Evolutionary conservation across 2,113 vertebrate genomes (phyloP), one percentile per base, ranked within the genome.

Genomic region (Etheostoma cragini): DNA sequence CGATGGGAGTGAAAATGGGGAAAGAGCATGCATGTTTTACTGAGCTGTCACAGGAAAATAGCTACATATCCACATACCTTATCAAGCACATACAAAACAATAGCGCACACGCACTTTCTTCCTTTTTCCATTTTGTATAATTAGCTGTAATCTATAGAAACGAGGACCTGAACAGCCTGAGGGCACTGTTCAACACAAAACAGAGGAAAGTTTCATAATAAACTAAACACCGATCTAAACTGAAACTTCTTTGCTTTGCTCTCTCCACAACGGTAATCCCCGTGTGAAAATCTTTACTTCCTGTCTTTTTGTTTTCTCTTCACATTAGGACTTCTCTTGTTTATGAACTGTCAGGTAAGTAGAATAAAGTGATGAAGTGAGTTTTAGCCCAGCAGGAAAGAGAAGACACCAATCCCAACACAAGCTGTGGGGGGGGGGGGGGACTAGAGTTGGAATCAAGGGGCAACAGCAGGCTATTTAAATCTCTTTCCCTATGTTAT

Each of bases 141-240:
- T 69, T 76, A 69, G 58, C 80, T 78, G 77, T 83, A 84, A 87
- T 87, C 71, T 78, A 75, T 61, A 84, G 71, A 74, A 84, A 30
- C 24, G 22, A 71, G 54, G 26, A 47, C 33, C 63, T 30, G 67
- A 69, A 64, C 60, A 82, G 63, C 81, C 73, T n/a, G 6, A 19
- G 50, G 78, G 72, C 60, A 47, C 54, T 49, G 63, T 68, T 77
- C 35, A 85, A 24, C 64, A 77, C 72, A 69, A 61, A 75, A 71
- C 50, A 56, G 60, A 82, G 57, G 22, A 26, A 84, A 73, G 68
- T 67, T 64, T 74, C 72, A 61, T 15, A 54, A 33, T 61, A 76
- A 4, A 70, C n/a, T 3, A 86, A 24, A 76, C 76, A 74, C 54
- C 33, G n/a, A 58, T 42, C 0, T 21, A 10, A 49, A 33, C 42